Conservation (phyloP, 2,888 invertebrate genomes). For the Phyto melanocephala region DNA sequence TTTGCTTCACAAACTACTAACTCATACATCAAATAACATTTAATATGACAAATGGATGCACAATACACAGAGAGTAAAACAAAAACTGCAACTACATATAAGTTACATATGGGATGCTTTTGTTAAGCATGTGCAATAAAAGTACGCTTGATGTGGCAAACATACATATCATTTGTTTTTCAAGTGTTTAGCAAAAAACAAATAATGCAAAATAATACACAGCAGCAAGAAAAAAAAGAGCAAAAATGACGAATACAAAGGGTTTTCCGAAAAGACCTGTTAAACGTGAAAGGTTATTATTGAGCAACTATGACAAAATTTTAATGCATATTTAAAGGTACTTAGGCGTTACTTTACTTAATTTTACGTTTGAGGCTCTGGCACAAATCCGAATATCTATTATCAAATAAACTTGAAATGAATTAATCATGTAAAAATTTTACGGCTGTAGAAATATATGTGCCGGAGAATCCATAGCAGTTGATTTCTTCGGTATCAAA, state of each 20-base stretch:
- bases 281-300: too few species aligned
- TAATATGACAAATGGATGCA: slow-evolving; percentile 23
- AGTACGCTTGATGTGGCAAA: slow-evolving; percentile 41
- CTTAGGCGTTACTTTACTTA: too few species aligned
- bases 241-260: too few species aligned
- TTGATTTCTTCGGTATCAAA: too few species aligned
- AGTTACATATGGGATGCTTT: slow-evolving; percentile 6
- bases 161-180: slow-evolving; percentile 17
- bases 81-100: neutral
- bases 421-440: too few species aligned
- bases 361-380: too few species aligned
- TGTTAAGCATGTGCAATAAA: slow-evolving; percentile 45
- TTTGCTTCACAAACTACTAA: slow-evolving; percentile 4
- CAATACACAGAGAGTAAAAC: slow-evolving; percentile 1
- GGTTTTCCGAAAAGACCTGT: neutral
- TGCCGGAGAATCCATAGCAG: too few species aligned
- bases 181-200: slow-evolving; percentile 3
- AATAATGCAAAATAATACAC: neutral
- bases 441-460: too few species aligned
- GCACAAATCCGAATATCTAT: too few species aligned
- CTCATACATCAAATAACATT: slow-evolving; percentile 5
- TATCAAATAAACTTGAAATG: too few species aligned
- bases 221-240: neutral
- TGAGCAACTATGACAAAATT: too few species aligned
- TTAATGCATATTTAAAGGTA: too few species aligned